Base-by-base conservation (phyloP, 2,113 vertebrate species). In the Aleadryas rufinucha region DNA sequence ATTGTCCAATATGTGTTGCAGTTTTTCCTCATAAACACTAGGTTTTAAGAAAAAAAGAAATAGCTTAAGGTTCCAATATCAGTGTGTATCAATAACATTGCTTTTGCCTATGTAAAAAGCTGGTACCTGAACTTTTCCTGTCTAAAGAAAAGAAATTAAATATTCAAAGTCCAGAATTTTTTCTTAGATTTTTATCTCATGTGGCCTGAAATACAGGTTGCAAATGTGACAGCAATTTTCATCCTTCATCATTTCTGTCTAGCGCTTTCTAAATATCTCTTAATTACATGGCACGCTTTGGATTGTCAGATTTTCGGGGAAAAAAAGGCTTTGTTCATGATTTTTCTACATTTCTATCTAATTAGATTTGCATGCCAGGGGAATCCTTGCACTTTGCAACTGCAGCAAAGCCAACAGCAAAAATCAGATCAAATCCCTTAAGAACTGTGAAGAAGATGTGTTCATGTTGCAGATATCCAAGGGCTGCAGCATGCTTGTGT, bases 401-500 rank as follows among this genome's bases (percentile, higher is more conserved):
- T 72, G 19, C 50, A 87, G n/a, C 42, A 61, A 89, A 87, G 16
- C 23, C 60, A 84, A n/a, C 6, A 65, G 28, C 24, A 90, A 83
- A 83, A 82, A 20, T 8, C 12, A 66, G 42, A 65, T 11, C 45
- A 84, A 42, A 57, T 11, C 63, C 18, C 17, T 0, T 0, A 77
- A 41, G 39, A 69, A 3, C 54, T 42, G 50, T 35, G 54, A 77
- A 52, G 88, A 64, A 37, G 20, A 5, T 22, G 30, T 14, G 23
- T 26, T 64, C 0, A 0, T 53, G 35, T 50, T 14, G 2, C 60
- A 42, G 42, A 12, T 31, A 22, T 24, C 49, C 66, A 44, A 47
- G 26, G 42, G 37, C 3, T 90, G 22, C 23, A 49, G 15, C 28
- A 22, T 0, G 0, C 16, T 6, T 10, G 22, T 57, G 49, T 28